Base-by-base conservation (phyloP, 1,140 invertebrate genomes). In the Drosophila pruinosa region DNA sequence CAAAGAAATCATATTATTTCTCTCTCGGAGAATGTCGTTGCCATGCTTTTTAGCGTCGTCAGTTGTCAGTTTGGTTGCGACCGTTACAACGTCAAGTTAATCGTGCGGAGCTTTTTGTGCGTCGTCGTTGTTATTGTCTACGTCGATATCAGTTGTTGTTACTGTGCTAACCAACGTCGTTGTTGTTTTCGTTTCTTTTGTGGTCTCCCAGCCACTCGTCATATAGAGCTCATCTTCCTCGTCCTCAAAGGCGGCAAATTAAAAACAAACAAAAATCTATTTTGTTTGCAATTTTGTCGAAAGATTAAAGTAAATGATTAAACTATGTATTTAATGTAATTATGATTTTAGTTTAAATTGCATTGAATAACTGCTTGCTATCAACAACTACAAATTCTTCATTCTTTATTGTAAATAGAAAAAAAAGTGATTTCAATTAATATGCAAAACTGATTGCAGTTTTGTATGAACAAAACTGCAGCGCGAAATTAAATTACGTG, bases 11-110 rank as follows among this genome's bases (percentile, higher is more conserved):
- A 24, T 28, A 45, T 39, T 17, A 34, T 36, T 50, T 31, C 4
- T 28, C 14, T 8, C 24, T 28, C 22, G 14, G 45, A 48, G 45
- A 34, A 14, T 31, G 57, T 28, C 28, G 19, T 38, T 64, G 61
- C 24, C 68, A 64, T 64, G 50, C 52, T 71, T 54, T 39, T 24
- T 62, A 47, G 28, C 59, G 47, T 15, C 39, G 38, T 28, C 22
- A 41, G 39, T 52, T 43, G 67, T 82, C 67, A 86, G 81, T 78
- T 80, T 69, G 81, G 52, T 69, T 75, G 70, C 61, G 78, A 82
- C 82, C 78, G 81, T 86, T 86, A 88, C 65, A 88, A 75, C 73
- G 58, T 70, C 58, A 79, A 88, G 82, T 86, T 81, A 26, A 78
- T 24, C 71, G 73, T 72, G 31, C 73, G 73, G 62, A 75, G 24